These are phyloP conservation scores for Alces alces DNA, from an alignment of 2,113 vertebrate species.

Conservation along the genomic window DNA sequence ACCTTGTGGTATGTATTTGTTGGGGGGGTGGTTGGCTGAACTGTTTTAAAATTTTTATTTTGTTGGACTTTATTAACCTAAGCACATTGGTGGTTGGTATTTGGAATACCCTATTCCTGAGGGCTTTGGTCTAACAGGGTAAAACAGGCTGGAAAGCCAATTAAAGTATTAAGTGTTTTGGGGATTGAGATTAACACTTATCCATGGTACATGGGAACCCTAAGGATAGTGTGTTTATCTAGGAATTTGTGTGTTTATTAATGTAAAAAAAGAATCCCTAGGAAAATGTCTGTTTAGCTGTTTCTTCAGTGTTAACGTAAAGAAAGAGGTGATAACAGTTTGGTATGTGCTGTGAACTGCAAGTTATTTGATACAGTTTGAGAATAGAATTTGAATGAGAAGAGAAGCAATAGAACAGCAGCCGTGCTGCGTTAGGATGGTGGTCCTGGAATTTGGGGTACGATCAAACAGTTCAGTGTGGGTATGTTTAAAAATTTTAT, in stretches of 20 bases:
- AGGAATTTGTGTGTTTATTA: background rate
- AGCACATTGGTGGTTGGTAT: background rate
- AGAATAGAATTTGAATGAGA: background rate
- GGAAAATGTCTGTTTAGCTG: background rate
- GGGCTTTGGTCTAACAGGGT: background rate
- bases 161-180: background rate
- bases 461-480: background rate
- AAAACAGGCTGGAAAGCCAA: background rate
- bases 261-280: background rate
- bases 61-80: constrained; percentile 15
- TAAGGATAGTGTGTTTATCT: background rate
- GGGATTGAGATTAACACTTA: background rate
- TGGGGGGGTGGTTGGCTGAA: background rate
- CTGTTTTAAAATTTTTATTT: background rate
- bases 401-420: background rate
- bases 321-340: background rate
- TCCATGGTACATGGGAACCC: background rate
- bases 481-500: background rate
- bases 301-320: background rate
- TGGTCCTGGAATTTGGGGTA: background rate
- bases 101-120: background rate
- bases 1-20: background rate
- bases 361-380: background rate
- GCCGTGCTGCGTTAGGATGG: background rate
- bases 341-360: background rate